These are phyloP conservation scores for Perizoma affinitatum DNA, from an alignment of 2,888 invertebrate species.

Conservation along the genomic window DNA sequence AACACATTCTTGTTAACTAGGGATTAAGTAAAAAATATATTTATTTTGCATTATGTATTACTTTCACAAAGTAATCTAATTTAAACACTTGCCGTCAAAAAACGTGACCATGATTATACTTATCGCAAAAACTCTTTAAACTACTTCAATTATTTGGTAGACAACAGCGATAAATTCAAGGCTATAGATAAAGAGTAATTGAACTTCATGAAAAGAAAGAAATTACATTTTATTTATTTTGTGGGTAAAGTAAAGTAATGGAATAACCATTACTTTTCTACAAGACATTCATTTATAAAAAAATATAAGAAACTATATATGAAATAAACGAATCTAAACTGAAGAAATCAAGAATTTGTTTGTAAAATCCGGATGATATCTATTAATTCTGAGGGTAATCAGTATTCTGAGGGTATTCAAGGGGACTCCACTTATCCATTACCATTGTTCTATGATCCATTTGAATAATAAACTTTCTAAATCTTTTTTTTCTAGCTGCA, in stretches of 20 bases:
- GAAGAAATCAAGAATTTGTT: conserved; percentile 2
- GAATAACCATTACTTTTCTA: not conserved
- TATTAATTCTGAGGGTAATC: too few species aligned
- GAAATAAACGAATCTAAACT: too few species aligned
- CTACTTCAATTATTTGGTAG: conserved; percentile 53
- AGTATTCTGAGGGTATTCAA: too few species aligned
- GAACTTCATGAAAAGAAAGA: conserved; percentile 73
- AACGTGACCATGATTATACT: conserved; percentile 26
- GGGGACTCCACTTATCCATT: too few species aligned
- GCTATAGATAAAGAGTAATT: conserved; percentile 74
- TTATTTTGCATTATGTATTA: too few species aligned
- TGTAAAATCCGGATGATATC: not conserved
- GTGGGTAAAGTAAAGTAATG: not conserved
- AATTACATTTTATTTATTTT: conserved; percentile 24
- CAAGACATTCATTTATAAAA: conserved; percentile 5
- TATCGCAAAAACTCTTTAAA: conserved; percentile 32
- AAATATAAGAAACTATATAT: too few species aligned
- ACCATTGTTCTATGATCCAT: too few species aligned
- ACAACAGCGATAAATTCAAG: conserved; percentile 71
- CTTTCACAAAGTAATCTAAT: too few species aligned
- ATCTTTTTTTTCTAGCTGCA: too few species aligned
- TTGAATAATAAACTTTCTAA: too few species aligned
- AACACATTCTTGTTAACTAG: too few species aligned
- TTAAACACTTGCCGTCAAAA: not conserved
- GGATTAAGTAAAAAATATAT: too few species aligned